Conservation (phyloP, 2,113 vertebrate genomes). For the Melanostigma gelatinosum region DNA sequence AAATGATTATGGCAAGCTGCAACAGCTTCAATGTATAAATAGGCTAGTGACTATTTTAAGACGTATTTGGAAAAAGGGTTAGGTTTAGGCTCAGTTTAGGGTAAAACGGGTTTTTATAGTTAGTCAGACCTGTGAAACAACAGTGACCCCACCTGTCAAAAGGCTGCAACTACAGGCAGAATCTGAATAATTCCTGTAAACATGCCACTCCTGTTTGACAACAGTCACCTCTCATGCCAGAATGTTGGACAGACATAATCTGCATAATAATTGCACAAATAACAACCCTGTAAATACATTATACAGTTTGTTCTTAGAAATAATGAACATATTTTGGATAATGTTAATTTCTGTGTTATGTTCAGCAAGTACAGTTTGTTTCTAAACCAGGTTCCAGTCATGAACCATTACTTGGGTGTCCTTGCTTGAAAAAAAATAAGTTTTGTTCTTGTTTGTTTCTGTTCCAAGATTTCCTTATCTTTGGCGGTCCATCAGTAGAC, state of each 20-base stretch:
- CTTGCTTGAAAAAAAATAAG: background rate
- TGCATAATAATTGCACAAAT: background rate
- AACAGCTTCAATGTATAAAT: background rate
- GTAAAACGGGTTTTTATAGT: background rate
- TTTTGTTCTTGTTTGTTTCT: background rate
- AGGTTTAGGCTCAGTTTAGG: background rate
- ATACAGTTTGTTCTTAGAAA: background rate
- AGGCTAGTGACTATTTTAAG: background rate
- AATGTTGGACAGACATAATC: background rate
- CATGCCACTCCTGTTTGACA: background rate
- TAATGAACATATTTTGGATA: background rate
- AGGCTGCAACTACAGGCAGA: background rate
- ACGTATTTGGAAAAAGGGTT: background rate
- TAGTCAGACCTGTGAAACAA: background rate
- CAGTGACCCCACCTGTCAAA: slow-evolving; percentile 18
- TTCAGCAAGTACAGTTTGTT: background rate
- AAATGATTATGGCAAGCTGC: background rate
- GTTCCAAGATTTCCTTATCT: no score
- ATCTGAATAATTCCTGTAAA: background rate
- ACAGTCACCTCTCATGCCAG: slow-evolving; percentile 26
- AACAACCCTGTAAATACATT: background rate
- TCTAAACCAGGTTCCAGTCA: background rate
- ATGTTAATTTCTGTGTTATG: background rate
- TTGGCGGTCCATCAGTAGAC: background rate
- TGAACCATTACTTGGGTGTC: background rate